Conservation (phyloP, 2,113 vertebrate genomes). For the Notothenia coriiceps region DNA sequence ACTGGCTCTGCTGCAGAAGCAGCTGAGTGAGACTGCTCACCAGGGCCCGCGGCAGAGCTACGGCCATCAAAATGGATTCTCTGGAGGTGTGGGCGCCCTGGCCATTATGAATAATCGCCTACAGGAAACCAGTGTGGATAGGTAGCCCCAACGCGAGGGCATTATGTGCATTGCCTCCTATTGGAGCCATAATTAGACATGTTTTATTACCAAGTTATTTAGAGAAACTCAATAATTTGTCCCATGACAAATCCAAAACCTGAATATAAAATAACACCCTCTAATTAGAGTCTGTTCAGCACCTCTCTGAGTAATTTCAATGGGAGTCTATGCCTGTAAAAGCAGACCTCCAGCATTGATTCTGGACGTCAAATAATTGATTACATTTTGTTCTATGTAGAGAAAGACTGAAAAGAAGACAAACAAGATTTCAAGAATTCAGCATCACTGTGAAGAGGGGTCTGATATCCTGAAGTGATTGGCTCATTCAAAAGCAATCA, state of each 20-base stretch:
- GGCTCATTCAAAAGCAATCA: slow-evolving; percentile 83
- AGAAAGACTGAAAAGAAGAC: slow-evolving; percentile 23
- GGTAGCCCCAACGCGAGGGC: slow-evolving; percentile 63
- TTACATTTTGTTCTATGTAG: slow-evolving; percentile 38
- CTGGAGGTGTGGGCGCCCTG: slow-evolving; percentile 83
- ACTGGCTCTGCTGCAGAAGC: slow-evolving; percentile 85
- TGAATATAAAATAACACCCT: background rate
- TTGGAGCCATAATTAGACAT: background rate
- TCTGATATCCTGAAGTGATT: slow-evolving; percentile 83
- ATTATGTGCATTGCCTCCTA: slow-evolving; percentile 5
- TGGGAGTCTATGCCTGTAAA: slow-evolving; percentile 17
- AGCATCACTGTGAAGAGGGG: slow-evolving; percentile 55
- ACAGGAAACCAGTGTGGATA: slow-evolving; percentile 85
- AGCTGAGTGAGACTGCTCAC: slow-evolving; percentile 85
- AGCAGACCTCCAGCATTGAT: slow-evolving; percentile 13
- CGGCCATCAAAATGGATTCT: slow-evolving; percentile 82
- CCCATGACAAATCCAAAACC: slow-evolving; percentile 20
- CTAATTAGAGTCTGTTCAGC: background rate
- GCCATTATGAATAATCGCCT: slow-evolving; percentile 86
- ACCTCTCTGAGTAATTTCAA: slow-evolving; percentile 10
- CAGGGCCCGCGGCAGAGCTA: slow-evolving; percentile 82
- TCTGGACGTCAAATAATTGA: slow-evolving; percentile 29
- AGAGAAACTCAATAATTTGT: background rate
- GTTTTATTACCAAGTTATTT: background rate
- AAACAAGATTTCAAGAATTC: slow-evolving; percentile 49